A percentile compares a stretch with the other conserved stretches of the same genome.
These are phyloP conservation scores for Drosophila falleni DNA, from an alignment of 2,888 invertebrate genomes.

Conservation along the genomic window DNA sequence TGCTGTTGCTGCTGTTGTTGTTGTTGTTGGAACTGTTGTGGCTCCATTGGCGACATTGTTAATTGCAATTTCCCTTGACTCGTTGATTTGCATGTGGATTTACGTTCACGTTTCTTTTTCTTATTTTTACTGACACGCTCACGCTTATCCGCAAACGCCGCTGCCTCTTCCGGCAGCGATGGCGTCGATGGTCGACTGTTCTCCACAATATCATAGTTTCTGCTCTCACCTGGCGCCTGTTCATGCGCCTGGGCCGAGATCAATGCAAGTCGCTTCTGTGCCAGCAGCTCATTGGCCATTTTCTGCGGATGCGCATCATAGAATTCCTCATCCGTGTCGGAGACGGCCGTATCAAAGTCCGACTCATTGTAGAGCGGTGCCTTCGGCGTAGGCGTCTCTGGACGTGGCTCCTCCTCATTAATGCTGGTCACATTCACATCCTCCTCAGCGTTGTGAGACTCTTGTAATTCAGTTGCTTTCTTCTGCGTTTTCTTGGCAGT, in stretches of 20 bases:
- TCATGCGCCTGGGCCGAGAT: constrained; percentile 87
- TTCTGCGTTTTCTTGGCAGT: constrained; percentile 81
- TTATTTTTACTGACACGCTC: constrained; percentile 87
- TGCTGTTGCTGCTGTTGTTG: constrained; percentile 22
- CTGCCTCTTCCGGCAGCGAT: constrained; percentile 86
- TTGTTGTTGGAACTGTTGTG: constrained; percentile 12
- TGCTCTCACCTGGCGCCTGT: constrained; percentile 86
- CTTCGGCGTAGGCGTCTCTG: constrained; percentile 54
- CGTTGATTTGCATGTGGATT: constrained; percentile 84
- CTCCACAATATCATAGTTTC: constrained; percentile 87
- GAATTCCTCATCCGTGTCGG: constrained; percentile 95
- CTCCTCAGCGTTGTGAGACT: constrained; percentile 44
- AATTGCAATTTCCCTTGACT: constrained; percentile 31
- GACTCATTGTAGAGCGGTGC: constrained; percentile 91
- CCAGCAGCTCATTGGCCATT: constrained; percentile 90
- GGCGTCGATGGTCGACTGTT: constrained; percentile 89
- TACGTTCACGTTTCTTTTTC: constrained; percentile 89
- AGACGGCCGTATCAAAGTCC: constrained; percentile 93
- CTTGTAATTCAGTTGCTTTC: constrained; percentile 68
- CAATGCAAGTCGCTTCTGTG: constrained; percentile 91
- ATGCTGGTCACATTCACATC: constrained; percentile 77
- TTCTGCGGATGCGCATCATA: constrained; percentile 93
- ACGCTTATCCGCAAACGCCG: constrained; percentile 61
- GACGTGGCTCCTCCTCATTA: constrained; percentile 74
- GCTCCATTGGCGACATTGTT: background rate